phyloP scores from a whole-genome alignment of 1,140 invertebrate species.

The Hyles vespertilio region DNA sequence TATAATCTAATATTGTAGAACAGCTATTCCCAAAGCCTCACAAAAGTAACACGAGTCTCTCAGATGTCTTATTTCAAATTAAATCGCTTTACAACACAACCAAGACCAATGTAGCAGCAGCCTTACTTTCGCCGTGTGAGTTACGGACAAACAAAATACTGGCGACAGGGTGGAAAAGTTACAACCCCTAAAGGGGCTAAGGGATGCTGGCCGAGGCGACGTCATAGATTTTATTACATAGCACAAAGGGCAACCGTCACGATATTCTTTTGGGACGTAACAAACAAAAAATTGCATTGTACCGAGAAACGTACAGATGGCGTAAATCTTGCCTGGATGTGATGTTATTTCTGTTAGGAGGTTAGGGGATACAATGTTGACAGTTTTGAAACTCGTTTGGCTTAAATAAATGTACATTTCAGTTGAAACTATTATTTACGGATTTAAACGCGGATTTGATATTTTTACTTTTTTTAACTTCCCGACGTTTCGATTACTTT shows the following conservation, averaged over 20 bases:
- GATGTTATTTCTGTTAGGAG: background rate
- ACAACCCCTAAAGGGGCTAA: constrained; percentile 29
- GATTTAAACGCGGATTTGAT: no score
- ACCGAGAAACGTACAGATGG: background rate
- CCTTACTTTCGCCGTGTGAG: constrained; percentile 15
- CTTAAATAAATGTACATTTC: no score
- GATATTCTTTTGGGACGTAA: constrained; percentile 23
- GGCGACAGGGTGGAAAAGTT: constrained; percentile 32
- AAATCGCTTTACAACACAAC: background rate
- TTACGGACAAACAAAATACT: constrained; percentile 39
- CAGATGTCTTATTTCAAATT: no score
- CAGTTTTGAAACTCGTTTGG: no score
- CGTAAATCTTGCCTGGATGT: constrained; percentile 1
- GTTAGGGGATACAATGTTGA: background rate
- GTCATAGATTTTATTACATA: constrained; percentile 39
- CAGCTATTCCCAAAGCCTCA: no score
- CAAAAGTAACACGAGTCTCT: no score
- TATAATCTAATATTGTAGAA: no score
- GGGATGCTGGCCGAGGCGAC: constrained; percentile 21
- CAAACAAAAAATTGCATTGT: constrained; percentile 23
- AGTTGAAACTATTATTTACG: no score
- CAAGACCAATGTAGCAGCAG: no score
- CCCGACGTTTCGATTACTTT: no score
- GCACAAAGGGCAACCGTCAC: constrained; percentile 26
- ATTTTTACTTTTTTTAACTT: no score